These are phyloP conservation scores for Heliconius ismenius DNA, from an alignment of 2,888 invertebrate genomes.

Conservation along the genomic window DNA sequence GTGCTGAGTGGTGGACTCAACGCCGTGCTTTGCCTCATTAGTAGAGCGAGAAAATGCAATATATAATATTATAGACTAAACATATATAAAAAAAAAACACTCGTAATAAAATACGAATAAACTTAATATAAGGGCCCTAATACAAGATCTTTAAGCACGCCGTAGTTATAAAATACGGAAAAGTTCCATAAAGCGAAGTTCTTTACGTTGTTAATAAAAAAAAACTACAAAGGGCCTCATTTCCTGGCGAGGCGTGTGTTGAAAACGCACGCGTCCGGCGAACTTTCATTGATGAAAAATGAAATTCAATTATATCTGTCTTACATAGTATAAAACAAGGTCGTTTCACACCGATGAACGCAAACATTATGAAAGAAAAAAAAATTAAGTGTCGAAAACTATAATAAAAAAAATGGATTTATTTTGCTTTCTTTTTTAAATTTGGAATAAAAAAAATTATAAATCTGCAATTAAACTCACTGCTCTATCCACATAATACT, in stretches of 20 bases:
- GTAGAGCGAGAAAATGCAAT: not conserved
- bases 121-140: not conserved
- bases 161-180: not conserved
- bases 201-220: constrained; percentile 34
- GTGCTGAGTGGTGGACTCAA: too few relatives aligned
- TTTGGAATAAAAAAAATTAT: too few relatives aligned
- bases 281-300: constrained; percentile 36
- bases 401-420: too few relatives aligned
- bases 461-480: too few relatives aligned
- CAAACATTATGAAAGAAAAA: not conserved
- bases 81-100: not conserved
- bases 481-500: too few relatives aligned
- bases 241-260: constrained; percentile 35
- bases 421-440: too few relatives aligned
- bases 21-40: too few relatives aligned
- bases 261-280: constrained; percentile 27
- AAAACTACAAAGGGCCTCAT: constrained; percentile 38
- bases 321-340: not conserved
- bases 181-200: constrained; percentile 8
- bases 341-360: not conserved
- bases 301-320: constrained; percentile 35
- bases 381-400: too few relatives aligned
- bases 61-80: not conserved
- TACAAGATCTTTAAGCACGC: constrained; percentile 1
- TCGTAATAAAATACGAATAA: constrained; percentile 10